A percentile compares a stretch with the other conserved stretches of the same genome.
phyloP scores from a whole-genome alignment of 1,140 invertebrate genomes.

The Ridgeia piscesae region DNA sequence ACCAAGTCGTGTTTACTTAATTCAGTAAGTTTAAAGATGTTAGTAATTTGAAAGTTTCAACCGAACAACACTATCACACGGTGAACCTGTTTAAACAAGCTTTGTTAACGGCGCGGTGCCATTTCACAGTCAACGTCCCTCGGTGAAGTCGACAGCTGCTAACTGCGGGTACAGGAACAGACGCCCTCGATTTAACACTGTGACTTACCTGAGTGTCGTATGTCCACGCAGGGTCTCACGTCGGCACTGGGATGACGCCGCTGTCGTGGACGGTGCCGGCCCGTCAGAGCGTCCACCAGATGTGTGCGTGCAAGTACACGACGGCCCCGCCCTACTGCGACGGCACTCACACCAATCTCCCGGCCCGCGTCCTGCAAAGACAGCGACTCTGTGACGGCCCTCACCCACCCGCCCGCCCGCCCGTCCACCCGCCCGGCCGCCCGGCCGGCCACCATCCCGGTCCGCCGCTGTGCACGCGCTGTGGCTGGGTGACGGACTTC shows the following conservation, averaged over 20 bases:
- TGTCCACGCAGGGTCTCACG: conserved; percentile 22
- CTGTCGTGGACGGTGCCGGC: conserved; percentile 27
- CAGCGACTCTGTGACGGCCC: not conserved
- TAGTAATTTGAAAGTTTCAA: too few relatives aligned
- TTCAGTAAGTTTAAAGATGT: too few relatives aligned
- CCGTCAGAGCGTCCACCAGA: conserved; percentile 18
- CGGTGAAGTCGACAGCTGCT: too few relatives aligned
- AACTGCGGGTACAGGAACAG: too few relatives aligned
- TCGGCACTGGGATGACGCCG: conserved; percentile 24
- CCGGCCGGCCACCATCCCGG: not conserved
- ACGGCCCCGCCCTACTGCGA: conserved; percentile 27
- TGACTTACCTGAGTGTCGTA: too few relatives aligned
- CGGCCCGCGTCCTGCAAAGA: not conserved
- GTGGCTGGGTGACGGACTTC: conserved; percentile 30
- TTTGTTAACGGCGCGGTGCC: too few relatives aligned
- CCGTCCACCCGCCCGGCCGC: not conserved
- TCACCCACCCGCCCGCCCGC: not conserved
- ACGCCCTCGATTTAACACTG: too few relatives aligned
- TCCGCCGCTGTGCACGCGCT: conserved; percentile 28
- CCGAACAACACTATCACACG: too few relatives aligned
- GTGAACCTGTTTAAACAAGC: too few relatives aligned
- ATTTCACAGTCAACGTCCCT: too few relatives aligned
- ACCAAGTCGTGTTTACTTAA: too few relatives aligned
- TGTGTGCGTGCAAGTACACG: conserved; percentile 29
- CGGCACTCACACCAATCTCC: conserved; percentile 29